A percentile compares a stretch with the other conserved stretches of the same genome.
These are phyloP conservation scores for Lordiphosa mommai DNA, from an alignment of 1,140 invertebrate species.

Conservation along the genomic window DNA sequence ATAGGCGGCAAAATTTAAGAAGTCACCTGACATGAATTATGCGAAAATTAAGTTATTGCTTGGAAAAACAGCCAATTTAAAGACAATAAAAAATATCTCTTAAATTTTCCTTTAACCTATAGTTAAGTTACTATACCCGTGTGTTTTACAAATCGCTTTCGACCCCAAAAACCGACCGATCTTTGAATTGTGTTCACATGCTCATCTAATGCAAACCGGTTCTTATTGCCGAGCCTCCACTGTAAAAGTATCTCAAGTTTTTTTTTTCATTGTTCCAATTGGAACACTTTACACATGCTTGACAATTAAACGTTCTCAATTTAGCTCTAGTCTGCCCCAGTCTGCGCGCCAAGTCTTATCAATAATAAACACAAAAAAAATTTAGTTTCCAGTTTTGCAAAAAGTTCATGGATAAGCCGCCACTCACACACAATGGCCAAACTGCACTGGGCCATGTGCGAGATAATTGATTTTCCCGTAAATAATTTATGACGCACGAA, in stretches of 20 bases:
- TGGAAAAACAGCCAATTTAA: too few species aligned
- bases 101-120: too few species aligned
- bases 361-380: conserved; percentile 37
- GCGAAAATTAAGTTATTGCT: too few species aligned
- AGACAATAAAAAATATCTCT: too few species aligned
- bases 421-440: conserved; percentile 14
- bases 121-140: too few species aligned
- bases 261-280: conserved; percentile 40
- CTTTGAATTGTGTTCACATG: too few species aligned
- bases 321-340: conserved; percentile 15
- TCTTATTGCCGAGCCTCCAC: not conserved
- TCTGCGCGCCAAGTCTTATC: conserved; percentile 52
- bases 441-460: conserved; percentile 55
- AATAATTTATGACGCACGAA: conserved; percentile 76
- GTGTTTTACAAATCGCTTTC: too few species aligned
- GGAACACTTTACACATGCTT: conserved; percentile 33
- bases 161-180: too few species aligned
- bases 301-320: conserved; percentile 42
- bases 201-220: too few species aligned
- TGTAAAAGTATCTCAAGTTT: conserved; percentile 15
- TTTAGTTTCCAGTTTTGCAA: conserved; percentile 43
- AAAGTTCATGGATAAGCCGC: conserved; percentile 61
- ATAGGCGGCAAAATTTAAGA: too few species aligned
- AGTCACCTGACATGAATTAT: too few species aligned
- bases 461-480: conserved; percentile 75